Evolutionary conservation across 2,113 vertebrate species (phyloP), one percentile per base, ranked within the genome.

Genomic region (Atrichornis clamosus): DNA sequence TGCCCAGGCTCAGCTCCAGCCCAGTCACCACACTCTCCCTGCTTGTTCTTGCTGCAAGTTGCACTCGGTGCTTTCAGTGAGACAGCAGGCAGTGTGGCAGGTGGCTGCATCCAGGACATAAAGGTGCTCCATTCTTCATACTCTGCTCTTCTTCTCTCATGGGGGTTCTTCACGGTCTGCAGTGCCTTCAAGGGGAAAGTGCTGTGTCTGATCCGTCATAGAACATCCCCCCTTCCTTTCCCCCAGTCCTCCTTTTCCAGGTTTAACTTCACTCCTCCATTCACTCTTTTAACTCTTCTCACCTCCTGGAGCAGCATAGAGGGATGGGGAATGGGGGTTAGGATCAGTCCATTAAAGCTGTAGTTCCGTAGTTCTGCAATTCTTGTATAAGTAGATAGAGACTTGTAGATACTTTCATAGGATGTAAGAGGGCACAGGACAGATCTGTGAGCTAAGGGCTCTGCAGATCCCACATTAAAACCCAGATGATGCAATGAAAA

Each of bases 61-160:
- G 32, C 3, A 1, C 27, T 70, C 35, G 17, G 19, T 42, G 30
- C 37, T 81, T 58, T 76, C 58, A 56, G 30, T 32, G 46, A 67
- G 10, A 11, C 10, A 55, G 37, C 5, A 49, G 47, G 17, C 2
- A 4, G 15, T 24, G 21, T 4, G 2, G 13, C 2, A 3, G 15
- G 35, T 49, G 27, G 4, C 1, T 75, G 41, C 6, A 8, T 10
- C 20, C 23, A 28, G n/a, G 11, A 42, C 2, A 10, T 3, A 46
- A 33, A 15, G 1, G 5, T 41, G 5, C 30, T 76, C 20, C 13
- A 6, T 76, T n/a, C 52, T 65, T 84, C 7, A 2, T 42, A 17
- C 11, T 41, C 47, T 52, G 19, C 37, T 62, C 23, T 23, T 17
- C 30, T 20, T 28, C 27, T 47, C 13, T 49, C 39, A 3, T 60